Percentiles rank a stretch among this genome's conserved stretches.
These are phyloP conservation scores for Aphidoletes aphidimyza DNA, from an alignment of 2,888 invertebrate species.

Conservation along the genomic window DNA sequence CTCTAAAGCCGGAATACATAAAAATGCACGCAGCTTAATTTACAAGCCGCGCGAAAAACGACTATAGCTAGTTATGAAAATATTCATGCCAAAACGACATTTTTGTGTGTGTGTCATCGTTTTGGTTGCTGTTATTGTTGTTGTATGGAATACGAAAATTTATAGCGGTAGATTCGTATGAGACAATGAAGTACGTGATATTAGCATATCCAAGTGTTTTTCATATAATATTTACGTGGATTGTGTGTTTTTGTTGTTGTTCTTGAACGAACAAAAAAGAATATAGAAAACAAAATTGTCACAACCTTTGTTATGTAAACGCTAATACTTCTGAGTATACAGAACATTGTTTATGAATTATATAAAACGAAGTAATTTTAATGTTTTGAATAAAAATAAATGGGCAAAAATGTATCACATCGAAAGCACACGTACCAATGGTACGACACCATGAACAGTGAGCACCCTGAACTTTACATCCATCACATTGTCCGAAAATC, in stretches of 20 bases:
- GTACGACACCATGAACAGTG: too few relatives aligned
- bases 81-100: too few relatives aligned
- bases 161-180: neutral
- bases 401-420: neutral
- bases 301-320: slow-evolving; percentile 29
- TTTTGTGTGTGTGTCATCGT: neutral
- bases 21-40: too few relatives aligned
- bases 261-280: too few relatives aligned
- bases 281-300: neutral
- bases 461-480: neutral
- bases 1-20: too few relatives aligned
- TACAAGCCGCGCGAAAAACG: too few relatives aligned
- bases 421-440: neutral
- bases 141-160: slow-evolving; percentile 11
- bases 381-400: neutral
- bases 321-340: neutral
- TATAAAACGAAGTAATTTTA: slow-evolving; percentile 16
- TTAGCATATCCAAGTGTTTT: slow-evolving; percentile 38
- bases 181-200: slow-evolving; percentile 53
- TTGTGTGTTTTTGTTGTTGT: neutral
- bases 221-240: neutral
- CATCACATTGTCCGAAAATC: slow-evolving; percentile 12
- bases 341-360: slow-evolving; percentile 19
- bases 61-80: too few relatives aligned
- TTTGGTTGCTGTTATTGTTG: neutral